phyloP scores from a whole-genome alignment of 2,797 vertebrate genomes.

The Lagodon rhomboides region DNA sequence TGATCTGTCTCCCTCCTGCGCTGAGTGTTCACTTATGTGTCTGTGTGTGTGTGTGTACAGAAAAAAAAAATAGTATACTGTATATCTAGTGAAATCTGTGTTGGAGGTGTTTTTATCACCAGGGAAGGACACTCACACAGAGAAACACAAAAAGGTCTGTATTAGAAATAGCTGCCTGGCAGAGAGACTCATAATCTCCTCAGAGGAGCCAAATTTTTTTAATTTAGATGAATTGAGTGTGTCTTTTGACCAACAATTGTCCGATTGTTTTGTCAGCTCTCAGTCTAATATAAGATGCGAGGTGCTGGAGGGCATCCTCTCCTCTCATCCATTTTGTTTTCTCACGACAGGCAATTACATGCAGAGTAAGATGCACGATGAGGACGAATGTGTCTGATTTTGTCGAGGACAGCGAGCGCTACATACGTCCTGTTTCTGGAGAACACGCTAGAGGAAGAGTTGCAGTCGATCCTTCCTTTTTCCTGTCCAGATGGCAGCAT shows the following conservation, averaged over 20 bases:
- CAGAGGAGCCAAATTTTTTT: not conserved
- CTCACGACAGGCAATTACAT: not conserved
- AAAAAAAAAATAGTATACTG: slow-evolving; percentile 24
- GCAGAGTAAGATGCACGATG: not conserved
- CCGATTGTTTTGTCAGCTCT: not conserved
- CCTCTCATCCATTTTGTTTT: not conserved
- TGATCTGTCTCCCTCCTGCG: slow-evolving; percentile 52
- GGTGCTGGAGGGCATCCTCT: not conserved
- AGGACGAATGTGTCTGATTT: slow-evolving; percentile 14
- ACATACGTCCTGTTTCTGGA: slow-evolving; percentile 57
- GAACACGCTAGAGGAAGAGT: slow-evolving; percentile 58
- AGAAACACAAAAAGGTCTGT: slow-evolving; percentile 2
- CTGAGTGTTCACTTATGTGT: slow-evolving; percentile 39
- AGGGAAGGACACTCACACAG: slow-evolving; percentile 28
- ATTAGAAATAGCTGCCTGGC: slow-evolving; percentile 39
- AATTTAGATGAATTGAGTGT: not conserved
- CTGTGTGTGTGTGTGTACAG: slow-evolving; percentile 31
- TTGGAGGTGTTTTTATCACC: slow-evolving; percentile 66
- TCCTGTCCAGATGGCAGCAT: slow-evolving; percentile 83
- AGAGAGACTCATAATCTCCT: slow-evolving; percentile 23
- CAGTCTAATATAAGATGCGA: not conserved
- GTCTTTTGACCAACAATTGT: slow-evolving; percentile 7
- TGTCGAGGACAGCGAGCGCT: not conserved
- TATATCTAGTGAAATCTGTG: slow-evolving; percentile 51
- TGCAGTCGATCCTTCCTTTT: slow-evolving; percentile 70